Evolutionary conservation across 2,888 invertebrate genomes (phyloP), one percentile per base, ranked within the genome.

Genomic region (Apeira syringaria): DNA sequence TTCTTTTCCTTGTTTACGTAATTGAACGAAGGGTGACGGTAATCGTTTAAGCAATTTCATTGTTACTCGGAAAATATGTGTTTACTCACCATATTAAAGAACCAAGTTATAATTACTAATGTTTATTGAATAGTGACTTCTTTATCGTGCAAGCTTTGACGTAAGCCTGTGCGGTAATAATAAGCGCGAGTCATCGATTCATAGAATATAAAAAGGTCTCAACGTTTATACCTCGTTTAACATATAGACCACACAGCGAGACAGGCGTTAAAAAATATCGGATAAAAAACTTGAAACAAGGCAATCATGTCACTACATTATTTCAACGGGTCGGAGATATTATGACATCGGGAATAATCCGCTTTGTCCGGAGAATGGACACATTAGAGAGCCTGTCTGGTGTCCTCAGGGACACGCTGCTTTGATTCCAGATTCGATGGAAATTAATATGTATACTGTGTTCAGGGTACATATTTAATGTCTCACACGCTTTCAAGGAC

Each of bases 301-400:
- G 63, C 67, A 76, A 81, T 74, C 74, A 71, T 75, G 76, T 81
- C 81, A 78, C 63, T 77, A 70, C 71, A 85, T 86, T 86, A 88
- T 83, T 84, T 66, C 88, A 87, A 87, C 84, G 80, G 74, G 60
- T 62, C 56, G 39, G 65, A 74, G 76, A 84, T 85, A 83, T 85
- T 84, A 86, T 84, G 81, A 80, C 83, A 81, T 74, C 56, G 69
- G 68, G 69, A 66, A 75, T 88, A 89, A 89, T 87, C 88, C 87
- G 71, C 88, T 87, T 89, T 87, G 80, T 81, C 77, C 81, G 65
- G 57, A 61, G 69, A 76, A 79, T 76, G 75, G 79, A 59, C 70
- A 74, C 79, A 80, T 83, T 82, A 83, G 71, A 61, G 71, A 61
- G 66, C 63, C 60, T 61, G 53, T 26, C 54, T 53, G 32, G 65